These are phyloP conservation scores for Crossaster papposus DNA, from an alignment of 53 echinoderm and acorn worm species.

Conservation along the genomic window DNA sequence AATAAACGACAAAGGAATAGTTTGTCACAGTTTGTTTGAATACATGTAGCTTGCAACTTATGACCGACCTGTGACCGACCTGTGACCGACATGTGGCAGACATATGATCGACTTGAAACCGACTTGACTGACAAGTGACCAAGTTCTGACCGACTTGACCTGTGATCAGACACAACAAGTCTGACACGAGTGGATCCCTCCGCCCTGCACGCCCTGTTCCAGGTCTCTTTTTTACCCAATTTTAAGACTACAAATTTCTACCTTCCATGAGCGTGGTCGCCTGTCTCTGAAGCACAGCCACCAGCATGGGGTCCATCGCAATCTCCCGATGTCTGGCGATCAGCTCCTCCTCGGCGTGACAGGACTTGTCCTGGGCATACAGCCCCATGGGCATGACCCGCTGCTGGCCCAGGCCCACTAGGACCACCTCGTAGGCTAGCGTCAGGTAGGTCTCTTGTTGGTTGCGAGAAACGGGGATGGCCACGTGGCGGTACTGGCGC, in stretches of 20 bases:
- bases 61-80: too few relatives aligned
- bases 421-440: constrained; percentile 91
- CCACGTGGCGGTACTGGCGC: constrained; percentile 79
- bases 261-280: constrained; percentile 96
- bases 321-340: constrained; percentile 93
- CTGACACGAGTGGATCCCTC: too few relatives aligned
- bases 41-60: too few relatives aligned
- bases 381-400: constrained; percentile 94
- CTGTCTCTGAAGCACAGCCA: constrained; percentile 91
- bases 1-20: too few relatives aligned
- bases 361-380: constrained; percentile 99
- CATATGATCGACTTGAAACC: too few relatives aligned
- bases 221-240: too few relatives aligned
- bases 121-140: too few relatives aligned
- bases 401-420: constrained; percentile 96
- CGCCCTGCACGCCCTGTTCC: too few relatives aligned
- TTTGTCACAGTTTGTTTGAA: too few relatives aligned
- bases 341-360: constrained; percentile 94
- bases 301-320: constrained; percentile 85
- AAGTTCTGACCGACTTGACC: too few relatives aligned
- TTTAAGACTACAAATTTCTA: constrained; percentile 23
- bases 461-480: constrained; percentile 76
- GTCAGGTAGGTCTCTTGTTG: constrained; percentile 92
- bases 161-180: too few relatives aligned
- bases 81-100: too few relatives aligned